These are phyloP conservation scores for Pogonophryne albipinna DNA, from an alignment of 2,797 vertebrate species.

Conservation along the genomic window DNA sequence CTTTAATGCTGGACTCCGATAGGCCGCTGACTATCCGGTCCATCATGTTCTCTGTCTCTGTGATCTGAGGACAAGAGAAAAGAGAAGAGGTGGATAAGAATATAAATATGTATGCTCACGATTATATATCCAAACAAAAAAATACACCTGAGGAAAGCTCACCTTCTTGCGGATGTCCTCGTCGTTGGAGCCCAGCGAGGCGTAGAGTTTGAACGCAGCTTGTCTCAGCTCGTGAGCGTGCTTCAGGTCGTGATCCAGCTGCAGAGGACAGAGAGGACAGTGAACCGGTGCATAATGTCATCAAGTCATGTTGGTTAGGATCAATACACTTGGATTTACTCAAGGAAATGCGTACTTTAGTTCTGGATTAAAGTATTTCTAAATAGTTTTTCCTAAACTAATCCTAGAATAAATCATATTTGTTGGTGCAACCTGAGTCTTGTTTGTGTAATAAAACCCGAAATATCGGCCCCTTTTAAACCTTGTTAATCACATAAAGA, in stretches of 20 bases:
- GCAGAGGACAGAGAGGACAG: slow-evolving; percentile 8
- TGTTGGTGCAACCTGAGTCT: too few relatives aligned
- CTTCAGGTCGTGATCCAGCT: slow-evolving; percentile 99
- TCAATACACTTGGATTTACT: too few relatives aligned
- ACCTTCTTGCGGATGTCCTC: slow-evolving; percentile 99
- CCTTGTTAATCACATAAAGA: too few relatives aligned
- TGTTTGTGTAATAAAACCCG: too few relatives aligned
- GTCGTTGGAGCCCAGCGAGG: slow-evolving; percentile 97
- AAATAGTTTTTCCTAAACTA: too few relatives aligned
- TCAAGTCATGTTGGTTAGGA: not conserved
- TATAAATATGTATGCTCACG: not conserved
- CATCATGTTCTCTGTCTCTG: slow-evolving; percentile 99
- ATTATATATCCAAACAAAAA: slow-evolving; percentile 10
- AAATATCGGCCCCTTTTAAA: too few relatives aligned
- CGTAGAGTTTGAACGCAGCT: slow-evolving; percentile 99
- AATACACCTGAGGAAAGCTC: slow-evolving; percentile 1
- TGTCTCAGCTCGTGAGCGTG: slow-evolving; percentile 98
- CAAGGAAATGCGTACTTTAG: too few relatives aligned
- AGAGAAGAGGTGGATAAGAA: slow-evolving; percentile 15
- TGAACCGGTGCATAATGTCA: not conserved
- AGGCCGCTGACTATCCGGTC: slow-evolving; percentile 98
- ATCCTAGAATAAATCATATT: too few relatives aligned
- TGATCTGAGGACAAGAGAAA: slow-evolving; percentile 87
- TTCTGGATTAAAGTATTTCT: too few relatives aligned
- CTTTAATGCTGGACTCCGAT: slow-evolving; percentile 98